Evolutionary conservation across 2,888 invertebrate genomes (phyloP).

Genomic region (Ernsta delagoae): DNA sequence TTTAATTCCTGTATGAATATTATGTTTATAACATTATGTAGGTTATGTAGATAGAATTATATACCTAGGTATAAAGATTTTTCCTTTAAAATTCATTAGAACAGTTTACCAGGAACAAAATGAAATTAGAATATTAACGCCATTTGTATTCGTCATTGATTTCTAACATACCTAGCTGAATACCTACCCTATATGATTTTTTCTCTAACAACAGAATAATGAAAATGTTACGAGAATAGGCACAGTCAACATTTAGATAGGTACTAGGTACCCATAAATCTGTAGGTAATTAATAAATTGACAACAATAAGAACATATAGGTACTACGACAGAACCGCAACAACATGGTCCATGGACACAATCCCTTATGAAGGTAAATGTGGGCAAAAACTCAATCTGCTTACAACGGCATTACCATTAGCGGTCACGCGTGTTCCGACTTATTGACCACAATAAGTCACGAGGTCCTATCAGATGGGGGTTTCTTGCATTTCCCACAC

Average conservation of each 20-base stretch:
- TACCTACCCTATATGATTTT: too few relatives aligned
- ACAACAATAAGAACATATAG: too few relatives aligned
- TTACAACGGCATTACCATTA: conserved; percentile 52
- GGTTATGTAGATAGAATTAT: too few relatives aligned
- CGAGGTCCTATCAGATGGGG: conserved; percentile 49
- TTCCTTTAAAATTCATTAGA: too few relatives aligned
- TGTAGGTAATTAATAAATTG: neutral
- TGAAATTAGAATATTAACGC: too few relatives aligned
- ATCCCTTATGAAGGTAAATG: conserved; percentile 43
- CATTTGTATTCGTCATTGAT: too few relatives aligned
- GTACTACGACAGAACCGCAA: neutral
- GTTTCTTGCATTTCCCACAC: conserved; percentile 58
- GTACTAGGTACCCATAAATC: neutral
- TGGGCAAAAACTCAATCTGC: conserved; percentile 62
- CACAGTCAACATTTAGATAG: neutral
- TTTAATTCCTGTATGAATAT: too few relatives aligned
- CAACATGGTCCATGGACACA: conserved; percentile 29
- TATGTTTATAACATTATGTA: too few relatives aligned
- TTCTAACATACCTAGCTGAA: too few relatives aligned
- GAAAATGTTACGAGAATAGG: neutral
- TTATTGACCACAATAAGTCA: conserved; percentile 65
- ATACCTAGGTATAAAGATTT: too few relatives aligned
- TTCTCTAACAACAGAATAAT: too few relatives aligned
- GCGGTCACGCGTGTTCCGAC: conserved; percentile 58
- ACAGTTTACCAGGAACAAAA: too few relatives aligned